Conservation (phyloP, 1,140 invertebrate genomes). For the Drosophila asahinai region DNA sequence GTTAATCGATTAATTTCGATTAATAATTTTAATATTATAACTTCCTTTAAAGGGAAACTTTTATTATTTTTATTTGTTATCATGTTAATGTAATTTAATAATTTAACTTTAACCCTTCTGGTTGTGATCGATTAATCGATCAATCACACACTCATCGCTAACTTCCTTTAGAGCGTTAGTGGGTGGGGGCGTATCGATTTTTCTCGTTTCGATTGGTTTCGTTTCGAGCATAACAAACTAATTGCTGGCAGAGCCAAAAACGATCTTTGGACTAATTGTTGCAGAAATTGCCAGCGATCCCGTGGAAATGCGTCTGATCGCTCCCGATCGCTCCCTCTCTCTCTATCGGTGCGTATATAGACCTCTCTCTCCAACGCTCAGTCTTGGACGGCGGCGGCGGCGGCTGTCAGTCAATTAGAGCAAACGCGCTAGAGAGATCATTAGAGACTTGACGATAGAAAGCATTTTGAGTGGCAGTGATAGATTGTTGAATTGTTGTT, state of each 20-base stretch:
- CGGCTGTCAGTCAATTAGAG: conserved; percentile 53
- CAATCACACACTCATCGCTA: conserved; percentile 9
- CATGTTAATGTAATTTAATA: too few relatives aligned
- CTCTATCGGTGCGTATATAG: neutral
- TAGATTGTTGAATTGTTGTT: conserved; percentile 63
- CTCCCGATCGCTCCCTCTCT: conserved; percentile 18
- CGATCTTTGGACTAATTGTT: conserved; percentile 50
- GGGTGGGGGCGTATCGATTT: conserved; percentile 10
- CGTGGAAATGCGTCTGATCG: conserved; percentile 22
- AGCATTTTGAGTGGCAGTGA: conserved; percentile 67
- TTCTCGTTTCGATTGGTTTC: conserved; percentile 10
- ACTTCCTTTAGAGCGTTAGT: neutral
- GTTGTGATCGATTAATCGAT: neutral
- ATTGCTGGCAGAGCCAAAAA: conserved; percentile 45
- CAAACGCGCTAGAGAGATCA: conserved; percentile 53
- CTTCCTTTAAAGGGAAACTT: neutral
- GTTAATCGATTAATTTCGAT: too few relatives aligned
- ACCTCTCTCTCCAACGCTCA: conserved; percentile 1
- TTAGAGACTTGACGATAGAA: conserved; percentile 52
- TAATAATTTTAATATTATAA: too few relatives aligned
- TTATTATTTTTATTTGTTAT: neutral
- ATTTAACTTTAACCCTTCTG: neutral
- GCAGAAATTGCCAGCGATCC: conserved; percentile 45
- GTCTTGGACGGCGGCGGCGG: neutral
- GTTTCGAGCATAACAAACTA: conserved; percentile 35